Conservation (phyloP, 2,113 vertebrate species). For the Clupea harengus region DNA sequence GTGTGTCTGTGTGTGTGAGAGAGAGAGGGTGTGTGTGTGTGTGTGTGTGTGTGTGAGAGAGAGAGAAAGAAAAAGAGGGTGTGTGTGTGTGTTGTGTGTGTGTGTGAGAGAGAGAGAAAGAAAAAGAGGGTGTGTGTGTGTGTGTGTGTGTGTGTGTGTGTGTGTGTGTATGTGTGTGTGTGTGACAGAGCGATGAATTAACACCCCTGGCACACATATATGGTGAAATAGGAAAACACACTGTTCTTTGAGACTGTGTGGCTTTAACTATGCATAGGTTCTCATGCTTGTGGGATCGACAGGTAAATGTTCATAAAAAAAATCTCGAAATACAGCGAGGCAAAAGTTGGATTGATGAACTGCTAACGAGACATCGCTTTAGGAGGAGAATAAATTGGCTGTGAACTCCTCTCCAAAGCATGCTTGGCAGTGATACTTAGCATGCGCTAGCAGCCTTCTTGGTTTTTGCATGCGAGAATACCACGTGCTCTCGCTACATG, state of each 20-base stretch:
- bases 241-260: not conserved
- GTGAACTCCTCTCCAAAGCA: not conserved
- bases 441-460: not conserved
- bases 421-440: not conserved
- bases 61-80: not conserved
- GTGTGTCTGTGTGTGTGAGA: too few relatives aligned
- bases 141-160: not conserved
- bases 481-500: not conserved
- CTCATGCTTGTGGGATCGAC: not conserved
- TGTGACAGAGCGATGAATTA: not conserved
- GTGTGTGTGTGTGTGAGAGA: too few relatives aligned
- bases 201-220: not conserved
- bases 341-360: not conserved
- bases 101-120: not conserved
- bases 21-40: too few relatives aligned
- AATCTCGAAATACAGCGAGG: not conserved
- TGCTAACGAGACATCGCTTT: not conserved
- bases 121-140: not conserved
- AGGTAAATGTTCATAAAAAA: not conserved
- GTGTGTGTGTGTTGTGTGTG: not conserved
- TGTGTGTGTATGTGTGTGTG: too few relatives aligned
- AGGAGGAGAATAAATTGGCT: slow-evolving; percentile 9
- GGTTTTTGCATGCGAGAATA: not conserved
- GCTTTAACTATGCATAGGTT: not conserved
- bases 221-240: not conserved